Evolutionary conservation across 2,113 vertebrate species (phyloP).

Genomic region (Willisornis vidua): DNA sequence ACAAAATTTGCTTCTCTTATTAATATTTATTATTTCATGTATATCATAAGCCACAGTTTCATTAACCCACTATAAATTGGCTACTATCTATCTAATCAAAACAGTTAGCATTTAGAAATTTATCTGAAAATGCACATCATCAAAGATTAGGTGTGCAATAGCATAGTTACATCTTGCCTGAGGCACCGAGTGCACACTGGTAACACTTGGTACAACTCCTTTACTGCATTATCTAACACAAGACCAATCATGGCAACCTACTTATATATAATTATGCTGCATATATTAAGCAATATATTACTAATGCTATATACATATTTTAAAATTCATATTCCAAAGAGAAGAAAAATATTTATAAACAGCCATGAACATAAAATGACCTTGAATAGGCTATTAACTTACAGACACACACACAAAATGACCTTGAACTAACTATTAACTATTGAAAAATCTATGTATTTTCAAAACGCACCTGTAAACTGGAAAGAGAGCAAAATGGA

Average conservation of each 20-base stretch:
- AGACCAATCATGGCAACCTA: neutral
- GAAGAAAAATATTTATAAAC: neutral
- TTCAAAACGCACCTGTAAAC: neutral
- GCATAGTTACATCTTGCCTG: neutral
- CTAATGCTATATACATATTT: neutral
- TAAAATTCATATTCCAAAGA: neutral
- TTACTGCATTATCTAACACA: neutral
- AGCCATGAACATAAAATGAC: neutral
- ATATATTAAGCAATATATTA: neutral
- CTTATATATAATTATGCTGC: neutral
- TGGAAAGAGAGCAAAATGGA: neutral
- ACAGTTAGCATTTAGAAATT: neutral
- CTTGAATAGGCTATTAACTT: neutral
- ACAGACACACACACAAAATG: neutral
- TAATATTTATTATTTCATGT: conserved; percentile 51
- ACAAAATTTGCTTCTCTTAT: conserved; percentile 42
- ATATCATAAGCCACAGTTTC: neutral
- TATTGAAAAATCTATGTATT: neutral
- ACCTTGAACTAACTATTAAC: neutral
- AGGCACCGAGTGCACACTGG: neutral
- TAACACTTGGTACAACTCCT: neutral
- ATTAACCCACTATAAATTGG: conserved; percentile 31
- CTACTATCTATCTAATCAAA: conserved; percentile 12
- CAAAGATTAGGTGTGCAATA: conserved; percentile 21
- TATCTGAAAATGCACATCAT: neutral